phyloP scores from a whole-genome alignment of 2,113 vertebrate species.

The Ammospiza caudacuta region DNA sequence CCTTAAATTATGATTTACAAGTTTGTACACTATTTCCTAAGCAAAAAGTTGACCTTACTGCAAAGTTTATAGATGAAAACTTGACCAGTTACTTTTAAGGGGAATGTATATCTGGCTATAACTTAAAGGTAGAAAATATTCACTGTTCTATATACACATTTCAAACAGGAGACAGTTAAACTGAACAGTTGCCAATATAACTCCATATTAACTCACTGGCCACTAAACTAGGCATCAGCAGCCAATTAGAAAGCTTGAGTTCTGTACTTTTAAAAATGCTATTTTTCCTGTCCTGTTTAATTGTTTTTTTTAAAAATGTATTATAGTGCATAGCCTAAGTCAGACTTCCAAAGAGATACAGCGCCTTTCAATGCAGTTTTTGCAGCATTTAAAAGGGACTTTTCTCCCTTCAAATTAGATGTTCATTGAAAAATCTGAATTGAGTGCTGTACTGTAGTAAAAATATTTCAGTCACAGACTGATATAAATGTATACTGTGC shows the following conservation, averaged over 20 bases:
- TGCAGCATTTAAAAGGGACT: slow-evolving; percentile 71
- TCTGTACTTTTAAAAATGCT: slow-evolving; percentile 44
- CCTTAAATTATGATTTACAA: slow-evolving; percentile 76
- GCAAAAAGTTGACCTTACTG: slow-evolving; percentile 57
- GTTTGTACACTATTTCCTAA: slow-evolving; percentile 77
- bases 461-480: slow-evolving; percentile 72
- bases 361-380: slow-evolving; percentile 63
- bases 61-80: slow-evolving; percentile 56
- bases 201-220: slow-evolving; percentile 35
- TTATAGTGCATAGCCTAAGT: slow-evolving; percentile 69
- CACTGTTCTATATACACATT: slow-evolving; percentile 42
- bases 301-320: slow-evolving; percentile 59
- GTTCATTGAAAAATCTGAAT: slow-evolving; percentile 69
- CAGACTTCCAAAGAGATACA: slow-evolving; percentile 68
- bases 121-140: slow-evolving; percentile 62
- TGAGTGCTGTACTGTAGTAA: slow-evolving; percentile 73
- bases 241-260: slow-evolving; percentile 56
- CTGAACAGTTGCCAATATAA: slow-evolving; percentile 47
- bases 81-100: slow-evolving; percentile 61
- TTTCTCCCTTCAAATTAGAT: slow-evolving; percentile 69
- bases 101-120: slow-evolving; percentile 57
- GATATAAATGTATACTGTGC: slow-evolving; percentile 71
- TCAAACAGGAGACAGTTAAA: slow-evolving; percentile 54
- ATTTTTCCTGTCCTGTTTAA: slow-evolving; percentile 52
- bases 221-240: slow-evolving; percentile 59